Percentiles rank a stretch among this genome's conserved stretches.
Conservation (phyloP, 2,113 vertebrate species). For the Brachyhypopomus gauderio region DNA sequence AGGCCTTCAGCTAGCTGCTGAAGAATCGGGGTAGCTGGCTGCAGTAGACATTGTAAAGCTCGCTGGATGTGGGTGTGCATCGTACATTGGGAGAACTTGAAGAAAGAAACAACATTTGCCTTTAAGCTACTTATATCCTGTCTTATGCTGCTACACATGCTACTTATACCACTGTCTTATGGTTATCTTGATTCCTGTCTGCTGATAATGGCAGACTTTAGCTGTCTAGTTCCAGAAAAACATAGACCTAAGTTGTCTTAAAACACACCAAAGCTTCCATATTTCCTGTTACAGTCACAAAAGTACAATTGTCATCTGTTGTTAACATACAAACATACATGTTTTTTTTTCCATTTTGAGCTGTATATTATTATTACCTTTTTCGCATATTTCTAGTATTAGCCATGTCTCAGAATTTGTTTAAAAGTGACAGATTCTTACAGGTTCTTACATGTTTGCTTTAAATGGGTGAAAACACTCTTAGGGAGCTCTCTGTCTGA, state of each 20-base stretch:
- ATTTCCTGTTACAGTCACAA: background rate
- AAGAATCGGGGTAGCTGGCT: constrained; percentile 26
- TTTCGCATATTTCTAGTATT: no score
- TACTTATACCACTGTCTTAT: constrained; percentile 40
- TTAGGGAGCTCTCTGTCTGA: no score
- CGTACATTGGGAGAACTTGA: constrained; percentile 4
- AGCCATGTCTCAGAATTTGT: no score
- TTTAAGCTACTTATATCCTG: constrained; percentile 28
- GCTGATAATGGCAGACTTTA: constrained; percentile 35
- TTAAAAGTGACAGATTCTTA: no score
- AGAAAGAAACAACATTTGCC: constrained; percentile 46
- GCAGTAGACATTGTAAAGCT: constrained; percentile 27
- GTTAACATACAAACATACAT: background rate
- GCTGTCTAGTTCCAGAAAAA: constrained; percentile 10
- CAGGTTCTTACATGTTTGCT: no score
- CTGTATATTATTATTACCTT: no score
- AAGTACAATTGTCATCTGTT: background rate
- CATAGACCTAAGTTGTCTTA: constrained; percentile 15
- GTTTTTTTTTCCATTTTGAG: no score
- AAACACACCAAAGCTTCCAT: constrained; percentile 25
- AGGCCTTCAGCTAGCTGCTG: constrained; percentile 2
- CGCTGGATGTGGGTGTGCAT: constrained; percentile 30
- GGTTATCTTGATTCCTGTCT: constrained; percentile 45
- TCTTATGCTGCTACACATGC: no score
- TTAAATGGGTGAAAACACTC: no score